A percentile compares a stretch with the other conserved stretches of the same genome.
Conservation (phyloP, 2,113 vertebrate species). For the Bucco capensis region DNA sequence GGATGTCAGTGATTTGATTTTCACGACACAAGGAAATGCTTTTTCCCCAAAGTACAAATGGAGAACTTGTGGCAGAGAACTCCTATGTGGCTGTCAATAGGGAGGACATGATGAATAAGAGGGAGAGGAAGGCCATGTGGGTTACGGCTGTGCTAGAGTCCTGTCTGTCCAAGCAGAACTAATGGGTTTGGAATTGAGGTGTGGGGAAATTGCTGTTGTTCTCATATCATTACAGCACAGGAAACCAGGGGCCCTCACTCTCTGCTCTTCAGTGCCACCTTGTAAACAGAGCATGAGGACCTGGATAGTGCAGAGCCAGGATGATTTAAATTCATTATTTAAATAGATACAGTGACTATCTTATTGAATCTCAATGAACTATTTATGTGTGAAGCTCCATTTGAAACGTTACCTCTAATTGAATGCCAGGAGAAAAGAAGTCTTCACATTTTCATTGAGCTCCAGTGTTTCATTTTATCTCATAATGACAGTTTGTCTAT, state of each 20-base stretch:
- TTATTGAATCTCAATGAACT: background rate
- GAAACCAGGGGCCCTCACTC: background rate
- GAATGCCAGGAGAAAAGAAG: background rate
- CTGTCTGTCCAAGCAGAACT: background rate
- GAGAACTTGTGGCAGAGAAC: background rate
- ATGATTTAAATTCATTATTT: background rate
- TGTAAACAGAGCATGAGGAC: background rate
- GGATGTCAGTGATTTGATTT: background rate
- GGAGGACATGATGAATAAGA: background rate
- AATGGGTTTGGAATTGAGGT: background rate
- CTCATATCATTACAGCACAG: background rate
- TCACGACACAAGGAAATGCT: background rate
- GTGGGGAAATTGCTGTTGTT: fast-evolving
- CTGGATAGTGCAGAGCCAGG: background rate
- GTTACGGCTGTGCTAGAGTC: background rate
- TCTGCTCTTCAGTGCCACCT: background rate
- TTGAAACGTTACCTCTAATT: background rate
- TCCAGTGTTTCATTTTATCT: background rate
- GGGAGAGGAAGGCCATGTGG: background rate
- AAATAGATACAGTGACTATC: background rate
- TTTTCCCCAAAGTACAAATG: background rate
- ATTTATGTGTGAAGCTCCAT: background rate
- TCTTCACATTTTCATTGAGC: background rate
- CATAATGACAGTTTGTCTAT: background rate
- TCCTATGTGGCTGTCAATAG: background rate